Percentiles rank a stretch among this genome's conserved stretches.
Evolutionary conservation across 37 sponge, comb jelly and placozoan species (phyloP).

Genomic region (Bolinopsis microptera): DNA sequence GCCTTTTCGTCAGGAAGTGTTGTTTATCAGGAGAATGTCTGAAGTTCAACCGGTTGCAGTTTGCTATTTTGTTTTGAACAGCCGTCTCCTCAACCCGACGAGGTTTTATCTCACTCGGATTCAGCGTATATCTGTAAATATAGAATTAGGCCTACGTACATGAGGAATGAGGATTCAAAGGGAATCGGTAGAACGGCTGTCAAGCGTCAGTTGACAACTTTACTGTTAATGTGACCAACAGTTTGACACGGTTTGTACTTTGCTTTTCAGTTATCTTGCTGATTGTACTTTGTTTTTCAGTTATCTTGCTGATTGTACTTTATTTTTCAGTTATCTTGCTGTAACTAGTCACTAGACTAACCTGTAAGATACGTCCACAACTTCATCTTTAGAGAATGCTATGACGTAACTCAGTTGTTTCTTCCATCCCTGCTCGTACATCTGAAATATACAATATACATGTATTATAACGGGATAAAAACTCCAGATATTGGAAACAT

Average conservation of each 20-base stretch:
- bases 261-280: no score
- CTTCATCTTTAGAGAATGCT: conserved; percentile 65
- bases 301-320: no score
- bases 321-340: no score
- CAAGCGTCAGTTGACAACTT: no score
- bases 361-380: conserved; percentile 69
- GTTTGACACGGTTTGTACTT: no score
- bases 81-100: conserved; percentile 35
- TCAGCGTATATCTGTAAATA: conserved; percentile 65
- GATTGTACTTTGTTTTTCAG: no score
- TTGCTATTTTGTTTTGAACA: neutral
- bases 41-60: conserved; percentile 26
- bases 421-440: conserved; percentile 70
- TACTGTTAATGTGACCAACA: no score
- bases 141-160: neutral
- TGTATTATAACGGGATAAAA: no score
- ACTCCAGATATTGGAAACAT: no score
- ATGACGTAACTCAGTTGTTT: conserved; percentile 66
- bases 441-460: neutral
- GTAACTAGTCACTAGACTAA: no score
- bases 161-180: neutral
- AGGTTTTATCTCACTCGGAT: conserved; percentile 57
- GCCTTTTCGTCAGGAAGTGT: conserved; percentile 1
- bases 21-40: neutral
- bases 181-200: no score